A percentile compares a stretch with the other conserved stretches of the same genome.
phyloP scores from a whole-genome alignment of 2,888 invertebrate species.

The Cheiracanthium punctorium region DNA sequence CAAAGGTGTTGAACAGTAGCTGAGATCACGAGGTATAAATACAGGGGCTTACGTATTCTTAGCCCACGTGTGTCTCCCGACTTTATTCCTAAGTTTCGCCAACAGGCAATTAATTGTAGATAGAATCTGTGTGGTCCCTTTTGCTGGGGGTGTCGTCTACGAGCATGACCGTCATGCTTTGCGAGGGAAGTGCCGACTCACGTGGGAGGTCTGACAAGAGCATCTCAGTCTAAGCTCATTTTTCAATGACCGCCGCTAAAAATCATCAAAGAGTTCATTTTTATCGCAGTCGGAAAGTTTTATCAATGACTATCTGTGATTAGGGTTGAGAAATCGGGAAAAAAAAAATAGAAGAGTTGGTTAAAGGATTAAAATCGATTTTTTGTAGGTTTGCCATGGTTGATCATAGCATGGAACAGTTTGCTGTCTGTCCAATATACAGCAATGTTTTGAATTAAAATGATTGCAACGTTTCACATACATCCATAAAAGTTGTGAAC shows the following conservation, averaged over 20 bases:
- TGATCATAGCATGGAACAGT: no score
- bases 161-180: conserved; percentile 43
- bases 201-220: not conserved
- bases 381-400: no score
- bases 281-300: no score
- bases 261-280: not conserved
- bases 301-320: no score
- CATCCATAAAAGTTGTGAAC: no score
- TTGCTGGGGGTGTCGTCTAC: conserved; percentile 9
- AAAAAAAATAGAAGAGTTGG: no score
- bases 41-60: conserved; percentile 31
- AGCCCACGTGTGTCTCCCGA: conserved; percentile 22
- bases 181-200: conserved; percentile 11
- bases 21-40: not conserved
- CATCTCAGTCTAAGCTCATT: not conserved
- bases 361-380: no score
- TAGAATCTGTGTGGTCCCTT: conserved; percentile 41
- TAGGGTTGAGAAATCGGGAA: no score
- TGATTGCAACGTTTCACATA: no score
- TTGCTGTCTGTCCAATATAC: no score
- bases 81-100: conserved; percentile 1
- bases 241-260: not conserved
- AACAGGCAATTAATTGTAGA: conserved; percentile 49
- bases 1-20: conserved; percentile 2
- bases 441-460: no score